Evolutionary conservation across 2,888 invertebrate species (phyloP), one percentile per base, ranked within the genome.

Genomic region (Watsonalla cultraria): DNA sequence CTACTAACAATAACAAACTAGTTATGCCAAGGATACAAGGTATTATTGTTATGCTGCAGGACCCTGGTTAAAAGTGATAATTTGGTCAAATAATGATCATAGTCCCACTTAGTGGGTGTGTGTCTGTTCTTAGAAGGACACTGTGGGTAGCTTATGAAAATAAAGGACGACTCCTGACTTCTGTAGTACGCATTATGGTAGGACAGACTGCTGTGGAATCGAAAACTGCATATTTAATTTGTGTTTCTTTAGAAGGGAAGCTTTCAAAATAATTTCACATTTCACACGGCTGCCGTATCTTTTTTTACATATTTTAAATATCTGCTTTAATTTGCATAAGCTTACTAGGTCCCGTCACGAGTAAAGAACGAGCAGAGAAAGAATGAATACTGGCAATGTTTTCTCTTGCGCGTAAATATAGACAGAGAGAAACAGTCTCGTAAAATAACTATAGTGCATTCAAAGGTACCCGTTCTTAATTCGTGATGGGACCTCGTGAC

Each of bases 1-100:
- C 13, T 35, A 37, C 46, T n/a, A 51, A 33, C 34, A 5, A 11
- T 1, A 11, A 11, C 11, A 42, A 11, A 52, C 34, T 15, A 47
- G 24, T 9, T 60, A 53, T 54, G 58, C 53, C 52, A 63, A 68
- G 60, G 66, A 65, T 64, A 64, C 74, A 69, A 67, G 56, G 71
- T 70, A 72, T 67, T 61, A 61, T 55, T 65, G 61, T 57, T 62
- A 63, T 66, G 64, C 64, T 56, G 61, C 56, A 35, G n/a, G 5
- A 37, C 54, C 57, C 58, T 67, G 71, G 76, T 76, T 78, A 76
- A 80, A 84, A 75, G 88, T 86, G 89, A 86, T 89, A 88, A 89
- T 88, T 87, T 81, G 84, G 75, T 71, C 84, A 86, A 89, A 89
- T 80, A 86, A 80, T 80, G 78, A 86, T 88, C 83, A 89, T 86